Base-by-base conservation (phyloP, 2,888 invertebrate species). In the Microctonus brassicae region DNA sequence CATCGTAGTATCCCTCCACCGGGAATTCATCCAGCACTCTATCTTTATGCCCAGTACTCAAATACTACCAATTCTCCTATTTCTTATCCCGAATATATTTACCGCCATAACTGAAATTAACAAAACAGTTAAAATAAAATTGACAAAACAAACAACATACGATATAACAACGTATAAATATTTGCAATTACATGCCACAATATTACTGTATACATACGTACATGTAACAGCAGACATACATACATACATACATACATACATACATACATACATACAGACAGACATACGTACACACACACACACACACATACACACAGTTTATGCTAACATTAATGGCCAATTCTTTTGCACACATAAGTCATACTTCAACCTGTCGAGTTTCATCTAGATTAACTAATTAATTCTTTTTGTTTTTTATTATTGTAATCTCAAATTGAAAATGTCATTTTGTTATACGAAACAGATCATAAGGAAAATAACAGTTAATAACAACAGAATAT, bases 41-140 rank as follows among this genome's bases (percentile, higher is more conserved):
- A 86, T 78, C 77, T 87, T 69, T 87, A 87, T 79, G 87, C 87
- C 76, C 87, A 87, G 82, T 87, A 87, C 80, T 82, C 86, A 75
- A 85, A 81, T 71, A 81, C 84, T 75, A 83, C 77, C 47, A 47
- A 47, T 72, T 78, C 85, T 69, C 66, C 87, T 74, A 82, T 86
- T 75, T 81, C 84, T 78, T 87, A 87, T 81, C 82, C 86, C 76
- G 87, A 87, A 76, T 86, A 86, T 74, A 80, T 83, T 78, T 86
- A 86, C 80, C 85, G 85, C 80, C 84, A 85, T 79, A 83, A 86
- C 81, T 83, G 75, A 80, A n/a, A n/a, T n/a, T n/a, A n/a, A n/a
- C n/a, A n/a, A n/a, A 58, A 72, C 68, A 24, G 26, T 36, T 34
- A 69, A 22, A 17, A 64, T 53, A 24, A 39, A 52, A 42, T 20